Evolutionary conservation across 2,888 invertebrate species (phyloP), one percentile per base, ranked within the genome.

Genomic region (Allacma fusca): DNA sequence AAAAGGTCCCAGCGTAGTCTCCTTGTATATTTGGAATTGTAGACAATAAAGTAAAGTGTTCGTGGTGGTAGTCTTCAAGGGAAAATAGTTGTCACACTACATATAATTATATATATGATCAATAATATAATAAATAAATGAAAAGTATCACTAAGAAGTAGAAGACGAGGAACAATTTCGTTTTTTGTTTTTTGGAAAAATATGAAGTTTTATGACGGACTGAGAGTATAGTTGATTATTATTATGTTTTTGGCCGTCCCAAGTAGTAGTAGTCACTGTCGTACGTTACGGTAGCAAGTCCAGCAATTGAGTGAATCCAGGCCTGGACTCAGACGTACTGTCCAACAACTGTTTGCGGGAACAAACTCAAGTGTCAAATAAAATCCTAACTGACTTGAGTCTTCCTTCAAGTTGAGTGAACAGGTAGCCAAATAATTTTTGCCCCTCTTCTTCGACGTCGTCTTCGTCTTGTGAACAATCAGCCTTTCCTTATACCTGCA

Each of bases 351-450:
- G 65, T 77, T 77, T 77, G 65, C 77, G 65, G 72, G 77, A 76
- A 72, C 43, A 77, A 34, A 77, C 72, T 77, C 77, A 77, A 71
- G 77, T 77, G 77, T 77, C 77, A 77, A 77, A 77, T 77, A 65
- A 76, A 70, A 62, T 40, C 59, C 64, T 21, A 23, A 68, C 59
- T 69, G 62, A 57, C 75, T 62, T 75, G 75, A 68, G 43, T 75
- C 75, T 68, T 69, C 68, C 64, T 75, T 65, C 67, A 67, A 50
- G 34, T 28, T 23, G 43, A 13, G 43, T n/a, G 50, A 28, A 29
- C 70, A 70, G 50, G 70, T 70, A 73, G 73, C 73, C 64, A 44
- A 74, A 74, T 74, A 74, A 74, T 74, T 74, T 74, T 67, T 74
- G 74, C 74, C 74, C 74, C 74, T 74, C 67, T 67, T 67, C 67